phyloP scores from a whole-genome alignment of 2,888 invertebrate species.

The Sceliomorpha sp. region DNA sequence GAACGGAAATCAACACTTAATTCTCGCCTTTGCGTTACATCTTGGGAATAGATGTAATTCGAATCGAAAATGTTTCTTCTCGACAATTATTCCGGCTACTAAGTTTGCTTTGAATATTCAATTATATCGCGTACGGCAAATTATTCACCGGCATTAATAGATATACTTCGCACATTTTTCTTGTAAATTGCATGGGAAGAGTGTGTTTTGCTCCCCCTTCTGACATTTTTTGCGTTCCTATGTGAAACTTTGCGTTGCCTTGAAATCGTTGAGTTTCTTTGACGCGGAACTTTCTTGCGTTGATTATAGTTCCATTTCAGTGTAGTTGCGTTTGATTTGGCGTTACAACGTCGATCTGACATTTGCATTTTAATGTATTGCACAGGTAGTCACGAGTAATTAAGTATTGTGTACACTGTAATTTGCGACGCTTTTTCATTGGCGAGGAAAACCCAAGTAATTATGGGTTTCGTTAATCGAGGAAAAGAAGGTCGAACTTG shows the following conservation, averaged over 20 bases:
- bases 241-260: conserved; percentile 35
- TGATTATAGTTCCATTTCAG: conserved; percentile 19
- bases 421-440: no score
- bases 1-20: no score
- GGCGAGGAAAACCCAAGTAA: no score
- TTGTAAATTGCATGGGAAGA: conserved; percentile 38
- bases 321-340: background rate
- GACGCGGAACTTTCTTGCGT: conserved; percentile 18
- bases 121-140: conserved; percentile 36
- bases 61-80: conserved; percentile 46
- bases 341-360: no score
- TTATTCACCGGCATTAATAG: conserved; percentile 45
- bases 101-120: conserved; percentile 50
- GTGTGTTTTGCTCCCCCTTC: conserved; percentile 19
- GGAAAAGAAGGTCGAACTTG: no score
- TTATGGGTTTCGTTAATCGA: no score
- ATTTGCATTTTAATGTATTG: no score
- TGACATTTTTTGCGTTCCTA: conserved; percentile 19
- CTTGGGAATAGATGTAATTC: conserved; percentile 46
- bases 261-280: conserved; percentile 8
- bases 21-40: no score
- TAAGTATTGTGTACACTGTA: no score
- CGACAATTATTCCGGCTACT: conserved; percentile 49
- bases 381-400: no score
- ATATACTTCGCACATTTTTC: conserved; percentile 40